Evolutionary conservation across 1,140 invertebrate genomes (phyloP), one percentile per base, ranked within the genome.

Genomic region (Spodoptera litura): DNA sequence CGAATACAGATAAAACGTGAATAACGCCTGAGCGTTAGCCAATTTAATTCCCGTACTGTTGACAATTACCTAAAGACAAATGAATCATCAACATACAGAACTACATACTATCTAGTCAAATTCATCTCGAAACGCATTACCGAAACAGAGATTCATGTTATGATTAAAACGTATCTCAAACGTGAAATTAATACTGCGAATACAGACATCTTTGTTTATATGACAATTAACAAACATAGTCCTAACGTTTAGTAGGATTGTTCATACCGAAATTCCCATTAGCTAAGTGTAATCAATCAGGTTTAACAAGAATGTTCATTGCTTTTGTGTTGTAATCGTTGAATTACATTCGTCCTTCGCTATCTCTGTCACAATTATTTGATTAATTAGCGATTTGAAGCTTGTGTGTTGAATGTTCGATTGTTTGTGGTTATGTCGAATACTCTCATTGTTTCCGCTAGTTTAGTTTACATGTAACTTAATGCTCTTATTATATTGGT

Each of bases 241-340:
- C 59, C 70, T 55, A 74, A 61, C 59, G 53, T 77, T 79, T 72
- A 80, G 72, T 51, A 61, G 58, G 80, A 83, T 83, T 81, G 80
- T 61, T 80, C 78, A 81, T 81, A 78, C 49, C 71, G 61, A 78
- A 85, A 79, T 80, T 80, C 78, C 76, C 79, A 86, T 86, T 80
- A 82, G 74, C 27, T 79, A 49, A 55, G 55, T 70, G 82, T 82
- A 83, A 85, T 85, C 79, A 85, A 85, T 85, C 83, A 83, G 78
- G 11, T 75, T 64, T 51, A 75, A 64, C 73, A 61, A 70, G 73
- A 75, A 75, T 51, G 25, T 75, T 75, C 58, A 70, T 31, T 55
- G 35, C 4, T 27, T 51, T 58, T 71, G 76, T 70, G 15, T 44
- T 70, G 64, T 59, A 78, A 58, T 56, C 61, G 38, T 25, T 49